These are phyloP conservation scores for Trissonchulus sp. DNA, from an alignment of 2,888 invertebrate genomes.

Conservation along the genomic window DNA sequence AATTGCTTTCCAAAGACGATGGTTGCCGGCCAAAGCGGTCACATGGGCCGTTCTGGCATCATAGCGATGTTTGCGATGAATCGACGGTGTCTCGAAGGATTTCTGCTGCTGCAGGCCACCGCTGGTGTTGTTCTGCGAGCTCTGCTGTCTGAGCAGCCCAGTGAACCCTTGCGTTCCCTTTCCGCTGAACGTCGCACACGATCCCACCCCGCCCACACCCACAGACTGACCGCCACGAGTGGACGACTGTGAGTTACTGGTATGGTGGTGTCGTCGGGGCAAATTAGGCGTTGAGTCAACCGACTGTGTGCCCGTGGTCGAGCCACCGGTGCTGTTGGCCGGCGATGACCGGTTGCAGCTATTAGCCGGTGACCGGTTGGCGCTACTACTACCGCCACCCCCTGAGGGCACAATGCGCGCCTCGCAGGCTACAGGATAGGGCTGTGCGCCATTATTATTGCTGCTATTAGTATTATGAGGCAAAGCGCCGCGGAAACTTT, in stretches of 20 bases:
- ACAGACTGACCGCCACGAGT: neutral
- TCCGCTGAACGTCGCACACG: neutral
- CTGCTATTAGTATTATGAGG: conserved; percentile 37
- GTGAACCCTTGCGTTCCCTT: neutral
- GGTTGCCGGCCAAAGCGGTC: conserved; percentile 14
- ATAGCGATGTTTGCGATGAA: neutral
- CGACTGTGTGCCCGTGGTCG: conserved; percentile 56
- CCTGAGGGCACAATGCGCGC: conserved; percentile 44
- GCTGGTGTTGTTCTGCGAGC: neutral
- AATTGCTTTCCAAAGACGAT: conserved; percentile 6
- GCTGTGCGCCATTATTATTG: neutral
- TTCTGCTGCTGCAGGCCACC: neutral
- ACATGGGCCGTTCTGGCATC: neutral
- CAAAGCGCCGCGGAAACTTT: conserved; percentile 5
- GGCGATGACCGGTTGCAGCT: conserved; percentile 10
- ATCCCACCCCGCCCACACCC: neutral
- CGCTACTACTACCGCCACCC: conserved; percentile 36
- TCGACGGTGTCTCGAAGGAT: neutral
- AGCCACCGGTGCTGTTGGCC: neutral
- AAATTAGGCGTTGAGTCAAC: conserved; percentile 64
- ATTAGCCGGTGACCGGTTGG: conserved; percentile 43
- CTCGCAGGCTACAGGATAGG: conserved; percentile 43
- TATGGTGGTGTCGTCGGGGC: neutral
- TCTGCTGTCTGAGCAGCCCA: neutral
- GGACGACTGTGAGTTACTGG: too few relatives aligned